Evolutionary conservation across 1,140 invertebrate genomes (phyloP), one percentile per base, ranked within the genome.

Genomic region (Mactra quadrangularis): DNA sequence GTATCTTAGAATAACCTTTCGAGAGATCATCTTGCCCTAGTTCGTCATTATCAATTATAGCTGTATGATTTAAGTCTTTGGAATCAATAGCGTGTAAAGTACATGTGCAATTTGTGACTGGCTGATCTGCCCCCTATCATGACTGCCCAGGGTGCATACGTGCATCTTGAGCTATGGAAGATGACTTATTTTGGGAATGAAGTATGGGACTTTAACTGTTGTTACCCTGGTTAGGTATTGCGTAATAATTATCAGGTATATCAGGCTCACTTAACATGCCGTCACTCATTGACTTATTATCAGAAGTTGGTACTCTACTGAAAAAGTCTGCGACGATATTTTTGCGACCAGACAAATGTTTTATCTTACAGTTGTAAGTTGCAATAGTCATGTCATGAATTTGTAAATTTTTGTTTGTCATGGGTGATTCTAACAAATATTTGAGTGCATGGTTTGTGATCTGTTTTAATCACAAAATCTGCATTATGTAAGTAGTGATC

Each of bases 281-380:
- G 29, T 71, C 25, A 33, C 45, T 53, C 17, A 53, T 4, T 3
- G 0, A 17, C 7, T 19, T 35, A 52, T 55, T 17, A 53, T 7
- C 55, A 27, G 19, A 9, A 25, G 27, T 0, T 25, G 79, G 75
- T 0, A 62, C 25, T 47, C 87, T 53, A 15, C 83, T 84, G 2
- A 89, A 50, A 1, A 86, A 45, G n/a, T 89, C 86, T 0, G 87
- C 86, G 50, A 53, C 41, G 6, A 35, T 45, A 60, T 90, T 90
- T 3, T 76, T 22, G 47, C 6, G 11, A 0, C 84, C 85, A 29
- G 47, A 15, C 0, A 87, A 41, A 33, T 85, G 87, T 38, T 87
- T 77, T 13, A 86, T 81, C 25, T 72, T 68, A 33, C 60, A 82
- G 29, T 85, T 82, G 59, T 86, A 86, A 0, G 70, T 85, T n/a